Evolutionary conservation across 2,113 vertebrate species (phyloP).

Genomic region (Ptilorrhoa leucosticta): DNA sequence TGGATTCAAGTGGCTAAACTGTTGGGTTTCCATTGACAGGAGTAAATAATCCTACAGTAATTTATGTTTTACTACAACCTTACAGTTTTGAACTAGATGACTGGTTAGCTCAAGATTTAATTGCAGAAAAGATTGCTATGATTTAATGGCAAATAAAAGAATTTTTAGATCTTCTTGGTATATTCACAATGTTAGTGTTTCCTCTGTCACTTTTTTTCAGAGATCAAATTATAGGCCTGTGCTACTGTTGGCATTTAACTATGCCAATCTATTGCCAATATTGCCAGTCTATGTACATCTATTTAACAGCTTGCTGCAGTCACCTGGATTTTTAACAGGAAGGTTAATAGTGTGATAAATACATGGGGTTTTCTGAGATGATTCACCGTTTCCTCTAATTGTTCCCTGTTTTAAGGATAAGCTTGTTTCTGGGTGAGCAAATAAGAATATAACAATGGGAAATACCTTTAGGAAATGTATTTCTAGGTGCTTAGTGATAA

Average conservation of each 20-base stretch:
- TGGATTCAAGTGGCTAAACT: neutral
- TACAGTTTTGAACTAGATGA: neutral
- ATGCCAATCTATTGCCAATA: neutral
- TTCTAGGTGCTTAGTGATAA: neutral
- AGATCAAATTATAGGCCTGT: neutral
- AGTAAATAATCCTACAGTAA: neutral
- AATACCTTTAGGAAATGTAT: neutral
- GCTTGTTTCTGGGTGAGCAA: neutral
- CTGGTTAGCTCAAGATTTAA: neutral
- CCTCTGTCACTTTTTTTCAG: neutral
- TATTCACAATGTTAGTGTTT: neutral
- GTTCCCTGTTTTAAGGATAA: neutral
- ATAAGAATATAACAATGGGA: neutral
- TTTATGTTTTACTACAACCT: neutral
- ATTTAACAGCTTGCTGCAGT: neutral
- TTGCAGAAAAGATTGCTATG: neutral
- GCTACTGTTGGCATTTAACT: neutral
- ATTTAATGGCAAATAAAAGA: neutral
- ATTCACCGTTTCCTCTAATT: neutral
- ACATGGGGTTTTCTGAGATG: neutral
- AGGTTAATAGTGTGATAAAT: neutral
- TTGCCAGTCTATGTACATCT: neutral
- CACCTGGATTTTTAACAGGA: neutral
- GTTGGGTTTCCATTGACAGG: neutral
- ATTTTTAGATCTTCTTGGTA: neutral